Evolutionary conservation across 2,888 invertebrate species (phyloP).

Genomic region (Drosophila seclusa): DNA sequence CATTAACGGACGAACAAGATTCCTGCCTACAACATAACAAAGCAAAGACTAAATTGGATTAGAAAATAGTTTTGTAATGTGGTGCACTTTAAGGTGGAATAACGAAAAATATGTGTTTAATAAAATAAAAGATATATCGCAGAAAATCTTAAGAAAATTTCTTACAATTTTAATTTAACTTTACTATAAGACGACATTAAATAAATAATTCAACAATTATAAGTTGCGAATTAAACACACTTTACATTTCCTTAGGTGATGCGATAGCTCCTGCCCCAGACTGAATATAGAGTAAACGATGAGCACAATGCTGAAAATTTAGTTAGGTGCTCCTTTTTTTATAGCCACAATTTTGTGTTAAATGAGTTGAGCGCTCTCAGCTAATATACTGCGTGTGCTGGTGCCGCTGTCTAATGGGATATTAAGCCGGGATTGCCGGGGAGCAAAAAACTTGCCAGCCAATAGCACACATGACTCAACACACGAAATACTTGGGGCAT

Average conservation of each 20-base stretch:
- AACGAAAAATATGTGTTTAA: neutral
- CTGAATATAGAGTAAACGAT: slow-evolving; percentile 2
- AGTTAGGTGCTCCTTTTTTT: slow-evolving; percentile 3
- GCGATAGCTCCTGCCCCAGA: neutral
- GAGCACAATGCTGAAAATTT: neutral
- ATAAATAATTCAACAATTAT: neutral
- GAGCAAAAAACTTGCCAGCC: slow-evolving; percentile 58
- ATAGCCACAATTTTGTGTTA: slow-evolving; percentile 26
- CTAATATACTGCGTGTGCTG: slow-evolving; percentile 65
- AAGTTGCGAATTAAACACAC: neutral
- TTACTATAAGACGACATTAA: neutral
- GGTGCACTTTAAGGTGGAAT: neutral
- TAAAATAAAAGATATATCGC: neutral
- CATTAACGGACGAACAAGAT: slow-evolving; percentile 39
- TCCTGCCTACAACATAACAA: slow-evolving; percentile 20
- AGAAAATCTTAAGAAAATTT: neutral
- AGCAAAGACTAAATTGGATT: neutral
- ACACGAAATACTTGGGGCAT: slow-evolving; percentile 63
- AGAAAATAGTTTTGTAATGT: neutral
- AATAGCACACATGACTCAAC: slow-evolving; percentile 76
- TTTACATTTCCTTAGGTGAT: neutral
- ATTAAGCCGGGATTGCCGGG: slow-evolving; percentile 51
- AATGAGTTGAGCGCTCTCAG: slow-evolving; percentile 56
- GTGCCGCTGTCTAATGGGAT: slow-evolving; percentile 61
- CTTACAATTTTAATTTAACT: neutral